These are phyloP conservation scores for Shinisaurus crocodilurus DNA, from an alignment of 2,113 vertebrate genomes.

Conservation along the genomic window DNA sequence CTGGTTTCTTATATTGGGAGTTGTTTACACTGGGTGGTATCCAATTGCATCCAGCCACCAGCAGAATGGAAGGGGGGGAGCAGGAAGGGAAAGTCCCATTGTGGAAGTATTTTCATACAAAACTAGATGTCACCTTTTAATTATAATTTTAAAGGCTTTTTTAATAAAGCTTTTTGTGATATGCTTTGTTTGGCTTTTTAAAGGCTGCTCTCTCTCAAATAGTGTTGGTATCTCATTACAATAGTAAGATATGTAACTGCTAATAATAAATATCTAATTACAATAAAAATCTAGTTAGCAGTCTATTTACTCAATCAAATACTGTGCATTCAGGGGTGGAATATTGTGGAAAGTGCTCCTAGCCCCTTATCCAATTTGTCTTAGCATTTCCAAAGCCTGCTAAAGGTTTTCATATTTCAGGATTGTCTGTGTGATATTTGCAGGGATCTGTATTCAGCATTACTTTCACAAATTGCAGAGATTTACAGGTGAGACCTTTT, in stretches of 20 bases:
- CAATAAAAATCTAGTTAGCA: conserved; percentile 19
- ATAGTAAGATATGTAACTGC: background rate
- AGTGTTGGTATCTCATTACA: background rate
- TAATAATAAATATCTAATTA: conserved; percentile 18
- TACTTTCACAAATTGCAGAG: conserved; percentile 18
- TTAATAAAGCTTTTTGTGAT: background rate
- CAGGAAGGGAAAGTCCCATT: background rate
- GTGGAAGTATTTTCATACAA: background rate
- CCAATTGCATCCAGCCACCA: no score
- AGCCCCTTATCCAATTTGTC: conserved; percentile 23
- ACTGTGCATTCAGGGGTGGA: conserved; percentile 1
- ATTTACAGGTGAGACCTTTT: conserved; percentile 29
- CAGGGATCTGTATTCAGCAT: background rate
- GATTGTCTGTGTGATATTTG: background rate
- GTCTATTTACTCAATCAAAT: conserved; percentile 24
- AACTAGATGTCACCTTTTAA: background rate
- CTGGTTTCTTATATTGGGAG: background rate
- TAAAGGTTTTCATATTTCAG: conserved; percentile 24
- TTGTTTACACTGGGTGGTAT: no score
- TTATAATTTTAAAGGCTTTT: background rate
- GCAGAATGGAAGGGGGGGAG: no score
- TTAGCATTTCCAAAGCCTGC: conserved; percentile 7
- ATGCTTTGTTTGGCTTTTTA: conserved; percentile 15
- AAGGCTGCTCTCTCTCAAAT: background rate
- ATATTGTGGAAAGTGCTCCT: conserved; percentile 19